Percentiles rank a stretch among this genome's conserved stretches.
Evolutionary conservation across 2,797 vertebrate species (phyloP).

Genomic region (Thunnus albacares): DNA sequence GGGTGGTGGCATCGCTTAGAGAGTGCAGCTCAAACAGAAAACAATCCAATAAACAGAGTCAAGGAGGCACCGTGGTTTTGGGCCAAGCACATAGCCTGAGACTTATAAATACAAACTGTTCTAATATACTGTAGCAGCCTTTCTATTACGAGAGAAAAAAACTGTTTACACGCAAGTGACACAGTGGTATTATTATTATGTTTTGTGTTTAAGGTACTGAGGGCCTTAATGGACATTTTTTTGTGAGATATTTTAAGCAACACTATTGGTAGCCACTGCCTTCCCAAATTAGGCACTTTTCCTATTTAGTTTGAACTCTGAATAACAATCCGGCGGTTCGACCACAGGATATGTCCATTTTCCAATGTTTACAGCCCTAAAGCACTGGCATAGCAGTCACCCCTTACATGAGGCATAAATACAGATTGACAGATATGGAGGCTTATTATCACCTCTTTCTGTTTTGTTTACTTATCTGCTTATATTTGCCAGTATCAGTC

Average conservation of each 20-base stretch:
- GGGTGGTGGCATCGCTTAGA: conserved; percentile 60
- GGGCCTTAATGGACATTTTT: not conserved
- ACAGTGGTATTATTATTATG: not conserved
- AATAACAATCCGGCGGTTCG: conserved; percentile 28
- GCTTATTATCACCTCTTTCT: conserved; percentile 12
- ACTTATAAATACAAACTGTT: conserved; percentile 29
- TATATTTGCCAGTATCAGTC: conserved; percentile 35
- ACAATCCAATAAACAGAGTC: conserved; percentile 68
- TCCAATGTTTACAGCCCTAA: conserved; percentile 33
- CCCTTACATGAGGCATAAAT: conserved; percentile 45
- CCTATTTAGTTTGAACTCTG: conserved; percentile 12
- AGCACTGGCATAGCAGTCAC: conserved; percentile 37
- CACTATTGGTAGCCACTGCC: not conserved
- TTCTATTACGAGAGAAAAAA: conserved; percentile 17
- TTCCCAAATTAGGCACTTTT: conserved; percentile 42
- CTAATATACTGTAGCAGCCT: conserved; percentile 12
- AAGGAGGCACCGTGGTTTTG: conserved; percentile 39
- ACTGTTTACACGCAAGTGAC: not conserved
- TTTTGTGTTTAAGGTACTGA: not conserved
- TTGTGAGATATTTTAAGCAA: conserved; percentile 11
- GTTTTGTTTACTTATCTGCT: conserved; percentile 32
- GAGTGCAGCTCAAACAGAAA: conserved; percentile 65
- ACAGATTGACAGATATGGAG: conserved; percentile 10
- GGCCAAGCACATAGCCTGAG: conserved; percentile 25
- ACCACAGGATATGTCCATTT: conserved; percentile 38